phyloP scores from a whole-genome alignment of 2,888 invertebrate species.

The Falcaria lacertinaria region DNA sequence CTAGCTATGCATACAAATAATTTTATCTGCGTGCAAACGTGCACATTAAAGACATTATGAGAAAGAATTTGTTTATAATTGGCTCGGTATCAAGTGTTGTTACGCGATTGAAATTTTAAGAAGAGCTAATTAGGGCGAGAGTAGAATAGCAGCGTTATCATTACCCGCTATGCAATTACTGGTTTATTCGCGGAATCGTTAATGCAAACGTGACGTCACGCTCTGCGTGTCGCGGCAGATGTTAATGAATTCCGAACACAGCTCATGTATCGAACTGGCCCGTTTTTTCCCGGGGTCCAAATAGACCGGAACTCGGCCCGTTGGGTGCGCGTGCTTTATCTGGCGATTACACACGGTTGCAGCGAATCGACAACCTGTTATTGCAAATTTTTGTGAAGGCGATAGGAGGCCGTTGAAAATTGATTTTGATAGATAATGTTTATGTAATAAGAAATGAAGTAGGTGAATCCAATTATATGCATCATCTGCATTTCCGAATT shows the following conservation, averaged over 20 bases:
- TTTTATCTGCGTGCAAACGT: not conserved
- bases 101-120: not conserved
- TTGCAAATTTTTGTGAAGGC: constrained; percentile 5
- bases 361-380: constrained; percentile 1
- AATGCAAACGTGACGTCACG: constrained; percentile 41
- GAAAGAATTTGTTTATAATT: not conserved
- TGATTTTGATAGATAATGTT: too few relatives aligned
- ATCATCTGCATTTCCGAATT: too few relatives aligned
- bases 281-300: constrained; percentile 47
- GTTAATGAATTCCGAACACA: constrained; percentile 43
- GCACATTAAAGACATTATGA: not conserved
- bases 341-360: constrained; percentile 21
- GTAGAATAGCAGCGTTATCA: not conserved
- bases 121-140: not conserved
- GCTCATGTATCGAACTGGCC: constrained; percentile 29
- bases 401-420: too few relatives aligned
- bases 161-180: constrained; percentile 10
- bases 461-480: too few relatives aligned
- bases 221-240: constrained; percentile 36
- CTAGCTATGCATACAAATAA: not conserved
- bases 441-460: too few relatives aligned
- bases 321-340: constrained; percentile 24
- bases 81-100: not conserved
- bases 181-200: constrained; percentile 23
- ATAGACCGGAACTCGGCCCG: constrained; percentile 58